A percentile compares a stretch with the other conserved stretches of the same genome.
Evolutionary conservation across 2,113 vertebrate genomes (phyloP).

Genomic region (Bettongia penicillata): DNA sequence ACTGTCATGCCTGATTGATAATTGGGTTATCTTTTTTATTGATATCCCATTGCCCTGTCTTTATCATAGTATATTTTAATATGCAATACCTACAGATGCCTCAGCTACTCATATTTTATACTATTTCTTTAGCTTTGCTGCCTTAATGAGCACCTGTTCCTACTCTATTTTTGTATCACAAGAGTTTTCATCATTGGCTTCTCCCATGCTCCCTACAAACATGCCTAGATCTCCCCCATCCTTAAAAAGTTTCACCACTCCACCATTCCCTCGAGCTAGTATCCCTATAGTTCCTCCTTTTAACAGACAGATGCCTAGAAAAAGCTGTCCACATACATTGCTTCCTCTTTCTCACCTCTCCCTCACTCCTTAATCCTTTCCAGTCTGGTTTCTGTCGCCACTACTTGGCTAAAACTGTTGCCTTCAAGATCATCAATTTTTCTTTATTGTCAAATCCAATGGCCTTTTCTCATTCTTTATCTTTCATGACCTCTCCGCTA

Average conservation of each 20-base stretch:
- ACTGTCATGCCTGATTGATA: not conserved
- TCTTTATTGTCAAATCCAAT: too few species aligned
- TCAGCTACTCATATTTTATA: not conserved
- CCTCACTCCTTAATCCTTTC: not conserved
- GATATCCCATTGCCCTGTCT: not conserved
- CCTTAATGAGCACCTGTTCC: not conserved
- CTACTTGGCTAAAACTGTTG: too few species aligned
- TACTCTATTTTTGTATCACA: not conserved
- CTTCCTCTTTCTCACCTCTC: not conserved
- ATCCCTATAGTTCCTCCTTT: not conserved
- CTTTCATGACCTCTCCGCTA: too few species aligned
- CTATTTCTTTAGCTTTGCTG: not conserved
- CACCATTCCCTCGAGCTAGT: not conserved
- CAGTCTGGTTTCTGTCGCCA: not conserved
- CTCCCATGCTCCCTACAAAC: not conserved
- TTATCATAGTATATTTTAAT: not conserved
- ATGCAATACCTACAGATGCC: not conserved
- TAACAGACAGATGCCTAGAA: not conserved
- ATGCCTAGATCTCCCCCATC: not conserved
- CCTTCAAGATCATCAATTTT: too few species aligned
- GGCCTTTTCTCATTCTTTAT: too few species aligned
- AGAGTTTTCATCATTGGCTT: not conserved
- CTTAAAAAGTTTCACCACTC: not conserved
- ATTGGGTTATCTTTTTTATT: not conserved
- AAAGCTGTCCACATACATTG: not conserved